These are phyloP conservation scores for Caretta caretta DNA, from an alignment of 2,113 vertebrate genomes.

Conservation along the genomic window DNA sequence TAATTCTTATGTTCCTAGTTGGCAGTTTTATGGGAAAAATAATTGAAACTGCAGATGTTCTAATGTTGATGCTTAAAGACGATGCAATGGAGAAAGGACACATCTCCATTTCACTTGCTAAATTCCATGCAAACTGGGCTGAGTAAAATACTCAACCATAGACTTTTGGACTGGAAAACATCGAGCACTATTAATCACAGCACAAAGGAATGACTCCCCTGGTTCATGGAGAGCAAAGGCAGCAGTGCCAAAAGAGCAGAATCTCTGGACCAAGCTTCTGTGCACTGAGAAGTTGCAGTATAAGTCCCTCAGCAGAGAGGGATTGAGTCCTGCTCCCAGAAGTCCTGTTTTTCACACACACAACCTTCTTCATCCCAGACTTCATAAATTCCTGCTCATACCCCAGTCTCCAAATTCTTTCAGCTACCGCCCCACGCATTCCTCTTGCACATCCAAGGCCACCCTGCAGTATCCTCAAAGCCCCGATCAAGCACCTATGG, in stretches of 20 bases:
- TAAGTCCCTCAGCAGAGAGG: neutral
- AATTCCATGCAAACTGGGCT: neutral
- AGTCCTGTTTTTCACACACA: neutral
- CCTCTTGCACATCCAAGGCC: neutral
- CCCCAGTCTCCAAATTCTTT: neutral
- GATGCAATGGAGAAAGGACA: neutral
- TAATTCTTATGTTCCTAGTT: conserved; percentile 25
- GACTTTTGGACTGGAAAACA: neutral
- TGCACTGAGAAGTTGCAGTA: neutral
- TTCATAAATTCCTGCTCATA: neutral
- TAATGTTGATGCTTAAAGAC: neutral
- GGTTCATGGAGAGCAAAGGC: neutral
- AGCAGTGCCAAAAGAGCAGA: neutral
- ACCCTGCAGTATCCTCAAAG: neutral
- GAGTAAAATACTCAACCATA: neutral
- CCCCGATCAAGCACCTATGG: neutral
- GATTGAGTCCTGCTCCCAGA: neutral
- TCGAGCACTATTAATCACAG: neutral
- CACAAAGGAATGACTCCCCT: neutral
- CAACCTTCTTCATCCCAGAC: neutral
- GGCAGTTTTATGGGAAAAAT: conserved; percentile 18
- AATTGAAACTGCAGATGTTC: conserved; percentile 16
- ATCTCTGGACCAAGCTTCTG: neutral
- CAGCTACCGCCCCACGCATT: neutral
- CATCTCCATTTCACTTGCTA: neutral